These are phyloP conservation scores for Fragum whitleyi DNA, from an alignment of 2,888 invertebrate species.

Conservation along the genomic window DNA sequence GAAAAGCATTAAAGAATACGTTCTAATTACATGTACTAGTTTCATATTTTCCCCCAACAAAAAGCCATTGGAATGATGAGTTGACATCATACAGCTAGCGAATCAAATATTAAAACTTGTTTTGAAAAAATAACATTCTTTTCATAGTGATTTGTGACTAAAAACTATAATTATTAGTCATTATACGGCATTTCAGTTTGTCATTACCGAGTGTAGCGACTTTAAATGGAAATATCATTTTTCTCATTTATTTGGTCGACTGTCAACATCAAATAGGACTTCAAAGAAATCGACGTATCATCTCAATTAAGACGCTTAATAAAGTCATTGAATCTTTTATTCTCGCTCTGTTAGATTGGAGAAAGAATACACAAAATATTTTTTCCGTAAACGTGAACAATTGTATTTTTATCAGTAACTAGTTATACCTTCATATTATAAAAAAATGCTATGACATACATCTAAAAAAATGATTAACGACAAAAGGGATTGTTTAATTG, in stretches of 20 bases:
- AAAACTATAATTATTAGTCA: slow-evolving; percentile 27
- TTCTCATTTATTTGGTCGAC: slow-evolving; percentile 11
- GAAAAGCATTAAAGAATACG: too few relatives aligned
- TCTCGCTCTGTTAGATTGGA: not conserved
- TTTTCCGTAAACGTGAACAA: too few relatives aligned
- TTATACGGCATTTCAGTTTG: slow-evolving; percentile 23
- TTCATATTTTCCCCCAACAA: not conserved
- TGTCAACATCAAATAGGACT: slow-evolving; percentile 23
- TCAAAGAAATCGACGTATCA: slow-evolving; percentile 12
- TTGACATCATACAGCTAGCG: not conserved
- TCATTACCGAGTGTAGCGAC: slow-evolving; percentile 7
- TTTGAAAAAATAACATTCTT: slow-evolving; percentile 19
- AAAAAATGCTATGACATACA: too few relatives aligned
- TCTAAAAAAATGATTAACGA: too few relatives aligned
- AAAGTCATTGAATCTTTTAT: not conserved
- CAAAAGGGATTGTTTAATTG: too few relatives aligned
- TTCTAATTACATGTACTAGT: too few relatives aligned
- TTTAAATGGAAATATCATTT: slow-evolving; percentile 8
- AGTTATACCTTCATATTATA: too few relatives aligned
- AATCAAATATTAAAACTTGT: slow-evolving; percentile 11
- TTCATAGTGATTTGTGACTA: slow-evolving; percentile 5
- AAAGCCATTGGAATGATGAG: not conserved
- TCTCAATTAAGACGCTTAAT: not conserved
- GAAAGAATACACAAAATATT: not conserved
- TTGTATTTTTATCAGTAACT: too few relatives aligned